A percentile compares a stretch with the other conserved stretches of the same genome.
Evolutionary conservation across 1,140 invertebrate species (phyloP).

Genomic region (Steinernema feltiae): DNA sequence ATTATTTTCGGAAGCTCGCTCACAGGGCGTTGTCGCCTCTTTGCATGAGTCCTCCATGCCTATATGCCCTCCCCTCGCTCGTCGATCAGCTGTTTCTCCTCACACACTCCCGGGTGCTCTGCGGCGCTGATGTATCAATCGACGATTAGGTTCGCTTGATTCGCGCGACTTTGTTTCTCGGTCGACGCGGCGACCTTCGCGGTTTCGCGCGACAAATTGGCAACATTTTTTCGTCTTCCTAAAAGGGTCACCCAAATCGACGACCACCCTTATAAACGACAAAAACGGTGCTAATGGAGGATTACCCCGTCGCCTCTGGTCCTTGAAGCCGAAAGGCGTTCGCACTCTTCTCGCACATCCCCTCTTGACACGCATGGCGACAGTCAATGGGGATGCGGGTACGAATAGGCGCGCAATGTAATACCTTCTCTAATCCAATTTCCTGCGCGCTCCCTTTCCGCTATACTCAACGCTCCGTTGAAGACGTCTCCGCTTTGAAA

Average conservation of each 20-base stretch:
- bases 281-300: conserved; percentile 7
- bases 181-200: background rate
- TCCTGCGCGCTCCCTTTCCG: background rate
- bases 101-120: background rate
- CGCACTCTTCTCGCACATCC: background rate
- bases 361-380: background rate
- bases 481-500: background rate
- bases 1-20: background rate
- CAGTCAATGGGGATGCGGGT: no score
- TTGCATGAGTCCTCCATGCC: background rate
- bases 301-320: background rate
- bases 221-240: background rate
- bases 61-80: background rate
- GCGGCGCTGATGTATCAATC: background rate
- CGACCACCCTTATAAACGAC: background rate
- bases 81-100: background rate
- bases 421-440: background rate
- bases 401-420: background rate
- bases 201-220: background rate
- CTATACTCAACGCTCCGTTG: background rate
- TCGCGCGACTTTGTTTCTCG: background rate
- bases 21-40: background rate
- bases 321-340: background rate
- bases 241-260: background rate
- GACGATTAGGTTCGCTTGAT: background rate